phyloP scores from a whole-genome alignment of 2,888 invertebrate genomes.

The Plagodis pulveraria region DNA sequence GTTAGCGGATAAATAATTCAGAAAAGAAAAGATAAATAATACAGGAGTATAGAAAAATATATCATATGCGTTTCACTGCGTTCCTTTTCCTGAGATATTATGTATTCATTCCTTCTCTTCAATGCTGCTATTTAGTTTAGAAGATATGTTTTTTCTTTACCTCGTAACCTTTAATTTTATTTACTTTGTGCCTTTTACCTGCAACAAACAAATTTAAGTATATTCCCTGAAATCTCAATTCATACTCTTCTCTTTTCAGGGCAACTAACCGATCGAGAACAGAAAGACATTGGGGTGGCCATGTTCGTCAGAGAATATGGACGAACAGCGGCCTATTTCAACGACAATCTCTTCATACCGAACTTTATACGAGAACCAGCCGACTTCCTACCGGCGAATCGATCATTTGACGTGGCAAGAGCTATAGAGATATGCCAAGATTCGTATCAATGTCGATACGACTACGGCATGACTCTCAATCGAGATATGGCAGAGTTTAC shows the following conservation, averaged over 20 bases:
- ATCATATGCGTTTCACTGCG: too few species aligned
- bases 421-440: slow-evolving; percentile 91
- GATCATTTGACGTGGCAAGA: slow-evolving; percentile 86
- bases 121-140: too few species aligned
- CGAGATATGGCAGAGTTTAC: slow-evolving; percentile 94
- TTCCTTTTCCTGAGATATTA: too few species aligned
- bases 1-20: too few species aligned
- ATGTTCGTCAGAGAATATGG: slow-evolving; percentile 92
- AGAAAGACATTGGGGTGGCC: slow-evolving; percentile 89
- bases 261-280: slow-evolving; percentile 92
- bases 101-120: too few species aligned
- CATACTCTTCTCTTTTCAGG: slow-evolving; percentile 69
- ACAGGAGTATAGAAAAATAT: too few species aligned
- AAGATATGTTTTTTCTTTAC: too few species aligned
- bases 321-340: slow-evolving; percentile 91
- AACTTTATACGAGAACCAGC: slow-evolving; percentile 89
- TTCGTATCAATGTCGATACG: slow-evolving; percentile 94
- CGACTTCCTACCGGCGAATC: slow-evolving; percentile 90
- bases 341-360: slow-evolving; percentile 91
- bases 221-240: slow-evolving; percentile 1
- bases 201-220: too few species aligned
- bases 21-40: too few species aligned
- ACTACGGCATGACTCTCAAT: slow-evolving; percentile 93
- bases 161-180: too few species aligned
- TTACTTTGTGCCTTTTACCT: too few species aligned